These are phyloP conservation scores for Phodopus roborovskii DNA, from an alignment of 2,113 vertebrate genomes.

Conservation along the genomic window DNA sequence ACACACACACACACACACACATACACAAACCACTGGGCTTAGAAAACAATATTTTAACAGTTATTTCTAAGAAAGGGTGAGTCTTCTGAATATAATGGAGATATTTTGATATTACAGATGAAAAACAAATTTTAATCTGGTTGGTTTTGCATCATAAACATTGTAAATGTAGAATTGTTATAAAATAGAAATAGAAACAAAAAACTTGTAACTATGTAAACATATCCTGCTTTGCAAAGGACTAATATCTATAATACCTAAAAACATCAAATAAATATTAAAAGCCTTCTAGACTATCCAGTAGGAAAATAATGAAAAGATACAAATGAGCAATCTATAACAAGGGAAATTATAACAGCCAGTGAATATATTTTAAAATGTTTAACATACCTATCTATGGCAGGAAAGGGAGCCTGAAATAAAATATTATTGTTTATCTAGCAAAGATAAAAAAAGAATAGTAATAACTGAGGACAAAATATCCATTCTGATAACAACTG, in stretches of 20 bases:
- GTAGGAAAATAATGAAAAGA: not conserved
- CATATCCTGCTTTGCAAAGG: not conserved
- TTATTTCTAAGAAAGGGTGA: not conserved
- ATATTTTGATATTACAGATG: not conserved
- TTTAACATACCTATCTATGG: not conserved
- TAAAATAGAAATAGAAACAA: slow-evolving; percentile 4
- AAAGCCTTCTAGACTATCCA: not conserved
- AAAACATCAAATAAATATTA: slow-evolving; percentile 24
- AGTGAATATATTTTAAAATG: slow-evolving; percentile 24
- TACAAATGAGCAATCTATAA: not conserved
- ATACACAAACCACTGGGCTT: not conserved
- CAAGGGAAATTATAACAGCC: not conserved
- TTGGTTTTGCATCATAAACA: not conserved
- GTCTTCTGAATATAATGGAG: not conserved
- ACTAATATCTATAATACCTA: not conserved
- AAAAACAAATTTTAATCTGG: slow-evolving; percentile 7
- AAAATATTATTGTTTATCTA: slow-evolving; percentile 17
- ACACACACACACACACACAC: no score
- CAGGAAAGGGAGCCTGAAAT: not conserved
- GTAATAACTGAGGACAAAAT: not conserved
- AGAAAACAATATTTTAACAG: not conserved
- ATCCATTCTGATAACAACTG: not conserved
- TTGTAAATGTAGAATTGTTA: slow-evolving; percentile 5
- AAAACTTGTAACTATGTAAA: not conserved
- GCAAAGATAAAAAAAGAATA: slow-evolving; percentile 3